Conservation (phyloP, 2,113 vertebrate species). For the Campylorhamphus procurvoides region DNA sequence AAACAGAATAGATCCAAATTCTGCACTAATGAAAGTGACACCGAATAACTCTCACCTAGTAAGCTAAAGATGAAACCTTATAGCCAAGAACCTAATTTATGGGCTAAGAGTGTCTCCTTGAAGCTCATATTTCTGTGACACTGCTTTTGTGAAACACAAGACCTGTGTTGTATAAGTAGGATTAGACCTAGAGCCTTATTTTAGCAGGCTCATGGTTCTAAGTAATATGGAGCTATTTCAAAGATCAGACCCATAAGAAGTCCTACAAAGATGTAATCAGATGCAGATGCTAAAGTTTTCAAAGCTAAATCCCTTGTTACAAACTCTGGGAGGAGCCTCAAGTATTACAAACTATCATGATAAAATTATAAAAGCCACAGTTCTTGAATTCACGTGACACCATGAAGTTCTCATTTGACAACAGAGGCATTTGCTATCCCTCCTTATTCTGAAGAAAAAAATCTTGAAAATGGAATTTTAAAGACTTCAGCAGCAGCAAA, state of each 20-base stretch:
- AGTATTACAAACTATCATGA: background rate
- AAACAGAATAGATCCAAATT: background rate
- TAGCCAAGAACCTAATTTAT: background rate
- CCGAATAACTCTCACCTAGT: slow-evolving; percentile 5
- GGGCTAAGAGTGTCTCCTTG: background rate
- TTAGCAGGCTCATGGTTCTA: background rate
- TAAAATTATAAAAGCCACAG: slow-evolving; percentile 31
- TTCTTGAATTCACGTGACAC: background rate
- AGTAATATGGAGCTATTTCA: background rate
- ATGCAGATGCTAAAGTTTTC: slow-evolving; percentile 35
- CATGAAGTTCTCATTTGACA: background rate
- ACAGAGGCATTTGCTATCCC: background rate
- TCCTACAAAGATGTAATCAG: slow-evolving; percentile 18
- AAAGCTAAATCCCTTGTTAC: slow-evolving; percentile 11
- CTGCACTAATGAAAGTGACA: background rate
- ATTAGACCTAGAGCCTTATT: slow-evolving; percentile 19
- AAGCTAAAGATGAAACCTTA: slow-evolving; percentile 18
- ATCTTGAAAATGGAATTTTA: background rate
- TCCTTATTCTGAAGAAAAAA: background rate
- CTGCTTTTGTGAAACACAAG: slow-evolving; percentile 28
- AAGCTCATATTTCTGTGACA: background rate
- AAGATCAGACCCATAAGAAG: background rate
- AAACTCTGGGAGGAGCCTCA: background rate
- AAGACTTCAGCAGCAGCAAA: background rate
- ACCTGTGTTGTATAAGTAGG: background rate